These are phyloP conservation scores for Istiophorus platypterus DNA, from an alignment of 2,113 vertebrate species.

Conservation along the genomic window DNA sequence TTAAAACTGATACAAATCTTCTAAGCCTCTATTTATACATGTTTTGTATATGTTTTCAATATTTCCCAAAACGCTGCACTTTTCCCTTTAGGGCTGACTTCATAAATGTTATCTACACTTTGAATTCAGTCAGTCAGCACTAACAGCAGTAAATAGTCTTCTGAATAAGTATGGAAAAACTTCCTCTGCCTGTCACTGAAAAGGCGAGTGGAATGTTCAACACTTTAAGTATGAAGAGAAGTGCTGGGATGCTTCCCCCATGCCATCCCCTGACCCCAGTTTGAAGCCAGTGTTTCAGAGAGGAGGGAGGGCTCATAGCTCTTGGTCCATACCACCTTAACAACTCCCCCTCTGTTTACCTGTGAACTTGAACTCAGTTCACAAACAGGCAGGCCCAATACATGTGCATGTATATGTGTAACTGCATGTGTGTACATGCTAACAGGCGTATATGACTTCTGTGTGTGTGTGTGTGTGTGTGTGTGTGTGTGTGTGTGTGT, in stretches of 20 bases:
- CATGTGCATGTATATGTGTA: neutral
- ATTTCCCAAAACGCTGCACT: neutral
- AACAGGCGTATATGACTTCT: neutral
- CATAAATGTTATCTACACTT: neutral
- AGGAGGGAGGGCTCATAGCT: slow-evolving; percentile 23
- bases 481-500: neutral
- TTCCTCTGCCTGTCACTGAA: slow-evolving; percentile 16
- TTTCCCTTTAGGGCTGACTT: neutral
- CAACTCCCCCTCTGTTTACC: slow-evolving; percentile 33
- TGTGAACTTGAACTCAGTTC: slow-evolving; percentile 77
- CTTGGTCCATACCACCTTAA: slow-evolving; percentile 44
- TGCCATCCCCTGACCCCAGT: slow-evolving; percentile 45
- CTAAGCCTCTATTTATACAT: neutral
- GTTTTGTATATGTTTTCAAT: neutral
- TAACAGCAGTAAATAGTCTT: neutral
- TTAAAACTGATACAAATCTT: neutral
- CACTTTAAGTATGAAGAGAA: slow-evolving; percentile 10
- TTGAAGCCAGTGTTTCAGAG: slow-evolving; percentile 37
- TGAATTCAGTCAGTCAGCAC: neutral
- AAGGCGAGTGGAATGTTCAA: slow-evolving; percentile 21
- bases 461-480: too few species aligned
- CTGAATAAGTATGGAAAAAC: slow-evolving; percentile 26
- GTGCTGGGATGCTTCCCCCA: slow-evolving; percentile 12
- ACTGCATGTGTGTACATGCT: slow-evolving; percentile 18
- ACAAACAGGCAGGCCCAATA: slow-evolving; percentile 47